A percentile compares a stretch with the other conserved stretches of the same genome.
Conservation (phyloP, 2,797 vertebrate genomes). For the Leucoraja ocellata region DNA sequence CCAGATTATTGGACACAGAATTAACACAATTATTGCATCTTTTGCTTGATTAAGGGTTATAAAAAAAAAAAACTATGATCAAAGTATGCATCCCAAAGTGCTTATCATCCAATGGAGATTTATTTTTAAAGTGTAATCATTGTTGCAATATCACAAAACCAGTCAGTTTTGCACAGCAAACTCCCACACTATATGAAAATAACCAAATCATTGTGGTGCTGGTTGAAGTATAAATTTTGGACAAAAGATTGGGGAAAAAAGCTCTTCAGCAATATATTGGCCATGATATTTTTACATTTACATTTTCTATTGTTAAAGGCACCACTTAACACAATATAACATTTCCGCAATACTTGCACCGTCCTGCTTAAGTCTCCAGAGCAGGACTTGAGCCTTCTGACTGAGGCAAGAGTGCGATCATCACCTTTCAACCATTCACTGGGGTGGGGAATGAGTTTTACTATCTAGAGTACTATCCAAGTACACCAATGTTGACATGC, state of each 20-base stretch:
- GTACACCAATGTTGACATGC: not conserved
- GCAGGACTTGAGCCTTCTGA: not conserved
- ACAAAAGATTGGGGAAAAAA: not conserved
- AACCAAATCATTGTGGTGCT: not conserved
- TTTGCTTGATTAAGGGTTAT: not conserved
- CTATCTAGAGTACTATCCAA: not conserved
- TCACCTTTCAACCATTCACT: not conserved
- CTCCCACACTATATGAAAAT: not conserved
- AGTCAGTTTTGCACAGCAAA: not conserved
- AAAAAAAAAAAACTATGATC: not conserved
- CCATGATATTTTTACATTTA: not conserved
- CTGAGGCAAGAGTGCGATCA: not conserved
- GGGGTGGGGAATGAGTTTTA: not conserved
- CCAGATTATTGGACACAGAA: not conserved
- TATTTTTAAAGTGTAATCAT: not conserved
- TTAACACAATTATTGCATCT: not conserved
- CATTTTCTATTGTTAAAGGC: not conserved
- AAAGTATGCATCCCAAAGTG: not conserved
- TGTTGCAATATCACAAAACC: not conserved
- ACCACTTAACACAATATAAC: not conserved
- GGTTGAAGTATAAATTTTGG: not conserved
- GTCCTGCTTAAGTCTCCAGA: not conserved
- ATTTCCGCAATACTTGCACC: not conserved
- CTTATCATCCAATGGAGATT: not conserved
- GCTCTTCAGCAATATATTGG: not conserved